A percentile compares a stretch with the other conserved stretches of the same genome.
phyloP scores from a whole-genome alignment of 2,888 invertebrate genomes.

The Luperina testacea region DNA sequence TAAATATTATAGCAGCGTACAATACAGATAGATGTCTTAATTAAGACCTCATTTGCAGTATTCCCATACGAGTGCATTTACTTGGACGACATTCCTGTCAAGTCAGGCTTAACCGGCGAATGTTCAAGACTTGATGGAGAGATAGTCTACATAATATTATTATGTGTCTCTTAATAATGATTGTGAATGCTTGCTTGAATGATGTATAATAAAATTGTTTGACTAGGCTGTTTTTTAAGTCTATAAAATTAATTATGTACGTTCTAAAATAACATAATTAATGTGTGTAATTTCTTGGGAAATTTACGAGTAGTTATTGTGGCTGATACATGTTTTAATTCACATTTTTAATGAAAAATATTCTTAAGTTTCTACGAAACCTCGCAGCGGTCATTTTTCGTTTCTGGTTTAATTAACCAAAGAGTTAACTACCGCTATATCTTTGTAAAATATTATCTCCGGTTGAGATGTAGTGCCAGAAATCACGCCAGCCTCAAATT shows the following conservation, averaged over 20 bases:
- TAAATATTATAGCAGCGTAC: constrained; percentile 60
- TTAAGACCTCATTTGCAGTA: constrained; percentile 63
- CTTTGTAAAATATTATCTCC: constrained; percentile 51
- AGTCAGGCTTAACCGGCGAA: constrained; percentile 40
- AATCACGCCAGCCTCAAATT: constrained; percentile 63
- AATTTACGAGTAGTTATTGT: neutral
- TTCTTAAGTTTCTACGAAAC: neutral
- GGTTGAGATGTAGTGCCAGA: constrained; percentile 51
- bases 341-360: constrained; percentile 5
- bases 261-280: neutral
- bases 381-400: constrained; percentile 3
- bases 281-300: neutral
- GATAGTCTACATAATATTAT: constrained; percentile 13
- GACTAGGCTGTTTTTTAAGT: neutral
- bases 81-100: constrained; percentile 60
- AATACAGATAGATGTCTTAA: constrained; percentile 67
- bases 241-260: neutral
- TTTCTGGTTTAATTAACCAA: constrained; percentile 35
- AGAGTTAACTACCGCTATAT: constrained; percentile 43
- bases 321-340: constrained; percentile 2
- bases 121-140: constrained; percentile 28
- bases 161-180: constrained; percentile 7
- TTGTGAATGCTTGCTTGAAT: constrained; percentile 1
- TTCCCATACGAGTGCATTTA: constrained; percentile 53
- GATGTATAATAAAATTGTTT: neutral